Evolutionary conservation across 2,888 invertebrate species (phyloP).

Genomic region (Tipula vernalis): DNA sequence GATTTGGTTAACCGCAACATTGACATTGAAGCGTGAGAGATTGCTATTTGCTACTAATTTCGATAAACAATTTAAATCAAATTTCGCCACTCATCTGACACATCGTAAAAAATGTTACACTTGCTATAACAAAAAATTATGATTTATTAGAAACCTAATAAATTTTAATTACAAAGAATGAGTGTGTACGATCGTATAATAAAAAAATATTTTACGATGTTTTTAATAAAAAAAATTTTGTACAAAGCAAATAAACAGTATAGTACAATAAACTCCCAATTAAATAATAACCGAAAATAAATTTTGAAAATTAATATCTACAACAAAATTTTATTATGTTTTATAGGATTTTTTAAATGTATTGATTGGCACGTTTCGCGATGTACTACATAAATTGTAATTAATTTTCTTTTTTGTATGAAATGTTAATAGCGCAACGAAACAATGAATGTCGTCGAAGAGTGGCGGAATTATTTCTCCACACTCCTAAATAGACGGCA

Average conservation of each 20-base stretch:
- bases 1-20: neutral
- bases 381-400: neutral
- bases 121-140: neutral
- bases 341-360: neutral
- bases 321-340: neutral
- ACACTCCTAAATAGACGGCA: no score
- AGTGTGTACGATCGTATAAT: neutral
- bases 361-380: neutral
- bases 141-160: neutral
- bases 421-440: neutral
- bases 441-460: neutral
- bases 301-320: neutral
- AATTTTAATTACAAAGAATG: neutral
- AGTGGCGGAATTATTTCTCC: no score
- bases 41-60: neutral
- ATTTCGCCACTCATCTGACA: neutral
- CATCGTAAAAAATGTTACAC: neutral
- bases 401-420: neutral
- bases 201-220: neutral
- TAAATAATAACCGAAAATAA: neutral
- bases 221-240: neutral
- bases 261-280: neutral
- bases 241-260: neutral
- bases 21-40: neutral
- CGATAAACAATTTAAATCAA: neutral